These are phyloP conservation scores for Drosophila emarginata DNA, from an alignment of 2,888 invertebrate genomes.

Conservation along the genomic window DNA sequence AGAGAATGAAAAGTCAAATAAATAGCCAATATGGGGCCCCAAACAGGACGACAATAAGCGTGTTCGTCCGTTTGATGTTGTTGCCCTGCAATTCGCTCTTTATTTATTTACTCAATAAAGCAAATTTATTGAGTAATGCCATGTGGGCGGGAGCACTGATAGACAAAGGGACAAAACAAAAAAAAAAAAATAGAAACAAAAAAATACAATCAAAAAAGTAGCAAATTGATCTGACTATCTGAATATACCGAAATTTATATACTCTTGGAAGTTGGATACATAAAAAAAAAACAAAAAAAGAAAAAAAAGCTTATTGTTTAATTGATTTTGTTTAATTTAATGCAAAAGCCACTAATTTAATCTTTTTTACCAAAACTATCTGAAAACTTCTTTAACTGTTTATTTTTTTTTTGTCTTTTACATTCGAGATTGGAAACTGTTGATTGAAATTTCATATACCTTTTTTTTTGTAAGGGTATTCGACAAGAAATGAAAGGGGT, in stretches of 20 bases:
- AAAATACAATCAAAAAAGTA: not conserved
- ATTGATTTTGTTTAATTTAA: not conserved
- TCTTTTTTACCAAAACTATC: not conserved
- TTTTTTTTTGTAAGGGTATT: not conserved
- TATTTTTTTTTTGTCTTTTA: too few relatives aligned
- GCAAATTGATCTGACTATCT: too few relatives aligned
- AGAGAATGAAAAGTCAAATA: not conserved
- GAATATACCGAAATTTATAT: too few relatives aligned
- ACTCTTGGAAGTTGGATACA: too few relatives aligned
- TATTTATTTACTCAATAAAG: slow-evolving; percentile 74
- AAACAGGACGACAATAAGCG: slow-evolving; percentile 30
- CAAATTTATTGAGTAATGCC: slow-evolving; percentile 70
- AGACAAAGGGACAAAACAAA: slow-evolving; percentile 39
- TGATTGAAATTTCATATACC: not conserved
- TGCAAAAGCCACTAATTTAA: not conserved
- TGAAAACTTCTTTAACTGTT: too few relatives aligned
- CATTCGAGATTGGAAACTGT: not conserved
- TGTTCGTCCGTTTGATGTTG: slow-evolving; percentile 39
- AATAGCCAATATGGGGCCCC: not conserved
- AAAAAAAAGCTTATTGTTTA: too few relatives aligned
- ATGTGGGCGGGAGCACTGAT: not conserved
- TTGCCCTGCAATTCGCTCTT: slow-evolving; percentile 47
- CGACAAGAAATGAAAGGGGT: not conserved
- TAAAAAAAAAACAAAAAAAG: too few relatives aligned
- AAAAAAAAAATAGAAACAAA: slow-evolving; percentile 15